Conservation (phyloP, 1,140 invertebrate genomes). For the Zaprionus gabonicus region DNA sequence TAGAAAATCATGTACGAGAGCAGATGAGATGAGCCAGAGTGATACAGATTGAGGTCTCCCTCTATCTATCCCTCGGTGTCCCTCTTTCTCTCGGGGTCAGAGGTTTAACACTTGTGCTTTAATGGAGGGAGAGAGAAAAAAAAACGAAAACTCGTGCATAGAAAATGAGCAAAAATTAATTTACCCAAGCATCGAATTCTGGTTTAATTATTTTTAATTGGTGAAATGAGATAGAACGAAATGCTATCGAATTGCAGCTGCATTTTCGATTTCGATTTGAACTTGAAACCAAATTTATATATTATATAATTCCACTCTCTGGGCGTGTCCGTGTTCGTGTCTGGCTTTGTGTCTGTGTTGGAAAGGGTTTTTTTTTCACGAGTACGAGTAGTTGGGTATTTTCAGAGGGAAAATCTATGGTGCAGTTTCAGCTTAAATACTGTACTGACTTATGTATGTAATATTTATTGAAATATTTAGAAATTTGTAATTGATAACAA, state of each 20-base stretch:
- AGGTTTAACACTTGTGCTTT: slow-evolving; percentile 8
- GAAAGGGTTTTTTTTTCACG: neutral
- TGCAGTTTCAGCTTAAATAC: too few species aligned
- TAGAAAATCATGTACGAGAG: slow-evolving; percentile 49
- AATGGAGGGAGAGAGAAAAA: neutral
- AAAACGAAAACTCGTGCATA: slow-evolving; percentile 44
- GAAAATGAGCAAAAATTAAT: slow-evolving; percentile 65
- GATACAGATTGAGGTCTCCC: neutral
- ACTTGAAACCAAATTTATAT: slow-evolving; percentile 6
- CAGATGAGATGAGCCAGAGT: neutral
- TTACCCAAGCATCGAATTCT: slow-evolving; percentile 56
- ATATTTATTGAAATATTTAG: too few species aligned
- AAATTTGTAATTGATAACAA: too few species aligned
- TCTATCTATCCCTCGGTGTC: too few species aligned
- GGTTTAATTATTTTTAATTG: slow-evolving; percentile 70
- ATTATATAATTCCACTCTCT: slow-evolving; percentile 16
- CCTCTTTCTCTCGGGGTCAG: neutral
- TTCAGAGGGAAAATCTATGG: too few species aligned
- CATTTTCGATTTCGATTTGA: slow-evolving; percentile 20
- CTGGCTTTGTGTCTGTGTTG: neutral
- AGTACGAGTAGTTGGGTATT: neutral
- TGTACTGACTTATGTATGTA: too few species aligned
- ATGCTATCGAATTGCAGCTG: slow-evolving; percentile 1
- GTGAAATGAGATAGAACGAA: slow-evolving; percentile 23
- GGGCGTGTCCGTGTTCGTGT: neutral